phyloP scores from a whole-genome alignment of 2,797 vertebrate species.

The Lerista edwardsae region DNA sequence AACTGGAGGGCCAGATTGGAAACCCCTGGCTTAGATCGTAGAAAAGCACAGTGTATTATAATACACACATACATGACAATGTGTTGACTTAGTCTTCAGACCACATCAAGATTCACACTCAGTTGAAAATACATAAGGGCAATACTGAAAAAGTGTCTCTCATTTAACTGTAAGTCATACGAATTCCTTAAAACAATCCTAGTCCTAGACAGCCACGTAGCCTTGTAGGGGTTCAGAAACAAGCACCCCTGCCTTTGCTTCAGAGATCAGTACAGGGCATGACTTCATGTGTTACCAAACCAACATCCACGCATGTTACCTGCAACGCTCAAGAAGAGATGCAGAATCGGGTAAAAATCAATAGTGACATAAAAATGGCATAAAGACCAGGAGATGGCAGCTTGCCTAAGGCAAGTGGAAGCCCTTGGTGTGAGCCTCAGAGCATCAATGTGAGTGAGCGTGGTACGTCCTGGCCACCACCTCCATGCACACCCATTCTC shows the following conservation, averaged over 20 bases:
- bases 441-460: slow-evolving; percentile 52
- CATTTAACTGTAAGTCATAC: too few species aligned
- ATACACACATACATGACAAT: too few species aligned
- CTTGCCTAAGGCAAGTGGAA: slow-evolving; percentile 38
- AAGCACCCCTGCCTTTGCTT: background rate
- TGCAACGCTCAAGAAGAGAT: background rate
- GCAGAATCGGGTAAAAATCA: slow-evolving; percentile 19
- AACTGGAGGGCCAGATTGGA: too few species aligned
- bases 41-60: background rate
- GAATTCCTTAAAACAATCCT: too few species aligned
- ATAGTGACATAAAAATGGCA: slow-evolving; percentile 17
- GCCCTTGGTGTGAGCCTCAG: slow-evolving; percentile 48
- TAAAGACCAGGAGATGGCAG: slow-evolving; percentile 44
- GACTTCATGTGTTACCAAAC: background rate
- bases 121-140: too few species aligned
- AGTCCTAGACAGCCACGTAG: background rate
- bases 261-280: background rate
- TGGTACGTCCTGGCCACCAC: slow-evolving; percentile 59
- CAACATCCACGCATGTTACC: background rate
- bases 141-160: too few species aligned
- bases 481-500: slow-evolving; percentile 52
- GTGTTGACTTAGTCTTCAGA: too few species aligned
- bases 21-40: too few species aligned
- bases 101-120: too few species aligned
- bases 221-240: background rate